Percentiles rank a stretch among this genome's conserved stretches.
phyloP scores from a whole-genome alignment of 2,888 invertebrate genomes.

The Nymphalis polychloros region DNA sequence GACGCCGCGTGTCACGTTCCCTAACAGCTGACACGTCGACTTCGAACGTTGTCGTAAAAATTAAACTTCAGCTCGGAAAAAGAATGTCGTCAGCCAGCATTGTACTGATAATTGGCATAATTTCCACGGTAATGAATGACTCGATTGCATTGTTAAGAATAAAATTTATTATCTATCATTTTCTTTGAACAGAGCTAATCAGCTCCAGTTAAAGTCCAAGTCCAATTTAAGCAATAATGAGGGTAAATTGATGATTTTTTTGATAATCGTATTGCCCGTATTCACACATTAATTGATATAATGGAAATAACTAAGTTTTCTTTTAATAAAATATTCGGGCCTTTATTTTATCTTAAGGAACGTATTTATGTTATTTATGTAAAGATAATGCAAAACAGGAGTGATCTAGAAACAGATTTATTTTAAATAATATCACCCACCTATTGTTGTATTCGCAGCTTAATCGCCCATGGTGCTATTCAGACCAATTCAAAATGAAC shows the following conservation, averaged over 20 bases:
- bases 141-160: constrained; percentile 25
- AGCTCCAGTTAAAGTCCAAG: not conserved
- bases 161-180: constrained; percentile 25
- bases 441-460: constrained; percentile 59
- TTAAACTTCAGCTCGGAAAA: constrained; percentile 50
- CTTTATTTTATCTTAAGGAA: not conserved
- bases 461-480: constrained; percentile 56
- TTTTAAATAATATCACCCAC: constrained; percentile 69
- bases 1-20: constrained; percentile 56
- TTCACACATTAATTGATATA: not conserved
- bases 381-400: constrained; percentile 9
- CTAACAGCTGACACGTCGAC: constrained; percentile 66
- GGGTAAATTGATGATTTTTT: not conserved
- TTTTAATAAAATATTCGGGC: not conserved
- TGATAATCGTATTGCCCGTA: not conserved
- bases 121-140: constrained; percentile 35
- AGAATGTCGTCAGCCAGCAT: constrained; percentile 41
- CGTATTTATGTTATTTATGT: not conserved
- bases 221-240: constrained; percentile 16
- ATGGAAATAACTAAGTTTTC: not conserved
- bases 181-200: not conserved
- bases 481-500: constrained; percentile 45
- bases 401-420: constrained; percentile 41
- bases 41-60: constrained; percentile 60
- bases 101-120: constrained; percentile 54